These are phyloP conservation scores for Lagocephalus sceleratus DNA, from an alignment of 2,797 vertebrate genomes.

Conservation along the genomic window DNA sequence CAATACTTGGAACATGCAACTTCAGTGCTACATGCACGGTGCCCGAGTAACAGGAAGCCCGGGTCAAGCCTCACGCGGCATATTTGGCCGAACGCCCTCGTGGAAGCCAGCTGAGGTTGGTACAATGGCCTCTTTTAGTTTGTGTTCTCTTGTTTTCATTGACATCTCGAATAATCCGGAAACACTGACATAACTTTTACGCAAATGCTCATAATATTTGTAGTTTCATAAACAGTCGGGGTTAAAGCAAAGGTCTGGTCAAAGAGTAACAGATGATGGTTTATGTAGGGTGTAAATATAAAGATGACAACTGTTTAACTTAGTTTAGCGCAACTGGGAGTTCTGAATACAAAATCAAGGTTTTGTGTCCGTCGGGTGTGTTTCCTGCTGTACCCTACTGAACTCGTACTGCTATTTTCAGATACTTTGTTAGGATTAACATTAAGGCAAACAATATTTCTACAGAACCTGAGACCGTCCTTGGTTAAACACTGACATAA, in stretches of 20 bases:
- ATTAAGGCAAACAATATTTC: neutral
- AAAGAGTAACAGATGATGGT: no score
- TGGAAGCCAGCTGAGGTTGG: slow-evolving; percentile 9
- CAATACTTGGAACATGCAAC: slow-evolving; percentile 32
- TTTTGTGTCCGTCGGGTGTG: no score
- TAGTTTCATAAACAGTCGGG: no score
- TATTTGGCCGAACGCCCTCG: slow-evolving; percentile 25
- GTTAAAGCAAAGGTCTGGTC: no score
- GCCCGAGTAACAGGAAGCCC: slow-evolving; percentile 36
- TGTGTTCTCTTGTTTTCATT: slow-evolving; percentile 6
- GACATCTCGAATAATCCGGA: slow-evolving; percentile 10
- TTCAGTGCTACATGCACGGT: slow-evolving; percentile 23
- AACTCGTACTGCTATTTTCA: neutral
- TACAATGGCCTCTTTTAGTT: slow-evolving; percentile 19
- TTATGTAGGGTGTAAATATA: slow-evolving; percentile 2
- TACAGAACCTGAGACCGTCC: neutral
- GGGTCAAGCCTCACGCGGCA: slow-evolving; percentile 35
- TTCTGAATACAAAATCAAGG: no score
- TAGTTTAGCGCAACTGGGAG: neutral
- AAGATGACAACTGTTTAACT: neutral
- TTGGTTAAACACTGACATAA: slow-evolving; percentile 15
- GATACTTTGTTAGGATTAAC: slow-evolving; percentile 10
- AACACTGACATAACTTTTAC: no score
- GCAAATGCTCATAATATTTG: no score
- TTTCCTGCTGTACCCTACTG: neutral